Evolutionary conservation across 2,113 vertebrate genomes (phyloP), one percentile per base, ranked within the genome.

Genomic region (Lagenorhynchus albirostris): DNA sequence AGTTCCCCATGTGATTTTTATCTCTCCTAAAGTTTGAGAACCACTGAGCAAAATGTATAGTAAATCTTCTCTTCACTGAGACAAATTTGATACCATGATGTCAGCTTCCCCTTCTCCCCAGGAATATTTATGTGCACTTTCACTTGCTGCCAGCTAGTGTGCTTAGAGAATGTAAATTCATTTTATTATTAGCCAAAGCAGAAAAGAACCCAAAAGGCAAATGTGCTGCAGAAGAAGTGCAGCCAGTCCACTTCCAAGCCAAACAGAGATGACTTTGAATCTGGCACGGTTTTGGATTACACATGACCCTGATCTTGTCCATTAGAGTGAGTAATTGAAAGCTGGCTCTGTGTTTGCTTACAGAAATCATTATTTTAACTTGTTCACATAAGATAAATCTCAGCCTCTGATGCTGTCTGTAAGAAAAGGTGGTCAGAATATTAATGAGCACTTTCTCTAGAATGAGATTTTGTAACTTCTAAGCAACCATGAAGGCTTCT

Each of bases 361-460:
- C 67, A 71, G 63, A 97, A 95, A 97, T 98, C 97, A 87, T 81
- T 70, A 94, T 93, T 96, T 97, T 93, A 98, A 97, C 97, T 97
- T 95, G 81, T 91, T 96, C 96, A 86, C 91, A 94, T 97, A 95
- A 73, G 73, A 93, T 94, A 97, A 95, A 93, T 86, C 68, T 82
- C 79, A 20, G 73, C 20, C 36, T 50, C 62, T 93, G 93, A 80
- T 93, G 85, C 82, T 95, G 85, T 94, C 67, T 62, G 50, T 83
- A 71, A 96, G 95, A 93, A 97, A 87, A 62, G 23, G 82, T 89
- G 94, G 26, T 93, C 63, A 95, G 95, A 97, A 97, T 97, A 96
- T 96, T 97, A 97, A 97, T 96, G 86, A 97, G 68, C 23, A 68
- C 79, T 91, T 95, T 94, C 50, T 55, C 65, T 44, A 74, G 67